Evolutionary conservation across 2,113 vertebrate species (phyloP), one percentile per base, ranked within the genome.

Genomic region (Antigone vipio): DNA sequence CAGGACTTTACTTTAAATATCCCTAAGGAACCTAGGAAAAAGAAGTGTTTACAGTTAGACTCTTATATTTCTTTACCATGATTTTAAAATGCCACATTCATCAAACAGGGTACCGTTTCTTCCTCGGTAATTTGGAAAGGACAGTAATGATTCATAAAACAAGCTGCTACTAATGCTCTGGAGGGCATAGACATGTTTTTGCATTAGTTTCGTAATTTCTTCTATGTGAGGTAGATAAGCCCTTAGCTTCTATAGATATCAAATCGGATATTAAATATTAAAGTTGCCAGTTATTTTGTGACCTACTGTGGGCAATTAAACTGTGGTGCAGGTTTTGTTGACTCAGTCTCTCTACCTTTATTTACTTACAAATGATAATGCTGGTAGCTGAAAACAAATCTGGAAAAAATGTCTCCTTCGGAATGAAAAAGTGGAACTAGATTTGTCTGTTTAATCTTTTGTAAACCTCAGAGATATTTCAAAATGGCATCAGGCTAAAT

Each of bases 141-240:
- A 49, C 2, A 19, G 52, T 56, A 88, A 87, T 89, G 89, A 92
- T 91, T 95, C 91, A 94, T 87, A 75, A 87, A 87, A 80, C 76
- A 96, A 94, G 56, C 53, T 95, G 87, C 40, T 89, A 32, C 15
- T 85, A 82, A 76, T 23, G n/a, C 67, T 89, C 66, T 82, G 58
- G 80, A 92, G 87, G 49, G 44, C 58, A 68, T 8, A 87, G 60
- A 32, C 16, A 15, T 68, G 38, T 32, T 89, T 95, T 89, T 87
- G 56, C 56, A 68, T 68, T 78, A 68, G 73, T 82, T 88, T 59
- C 4, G 2, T 77, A 72, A 82, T 88, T 94, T 89, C n/a, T 89
- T 85, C 35, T 89, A 64, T 77, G 55, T 69, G 62, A 88, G 53
- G 44, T 49, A 85, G 69, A 63, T 82, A 95, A 95, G 22, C 5